phyloP scores from a whole-genome alignment of 37 sponge, comb jelly and placozoan genomes.

The Mnemiopsis leidyi region DNA sequence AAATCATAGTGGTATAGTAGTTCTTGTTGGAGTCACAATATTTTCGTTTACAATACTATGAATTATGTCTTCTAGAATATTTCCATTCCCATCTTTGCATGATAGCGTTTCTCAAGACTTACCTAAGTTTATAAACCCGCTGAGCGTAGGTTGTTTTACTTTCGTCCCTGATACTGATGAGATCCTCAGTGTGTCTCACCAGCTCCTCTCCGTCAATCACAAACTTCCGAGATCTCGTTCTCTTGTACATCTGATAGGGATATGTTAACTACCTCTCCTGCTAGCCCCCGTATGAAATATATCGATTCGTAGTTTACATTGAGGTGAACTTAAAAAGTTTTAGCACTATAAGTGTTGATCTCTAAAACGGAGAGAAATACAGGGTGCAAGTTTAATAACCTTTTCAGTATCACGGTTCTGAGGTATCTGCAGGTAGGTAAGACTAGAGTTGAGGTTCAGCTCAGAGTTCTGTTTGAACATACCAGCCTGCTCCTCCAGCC shows the following conservation, averaged over 20 bases:
- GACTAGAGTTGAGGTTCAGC: constrained; percentile 32
- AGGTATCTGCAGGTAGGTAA: constrained; percentile 50
- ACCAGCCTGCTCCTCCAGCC: not conserved
- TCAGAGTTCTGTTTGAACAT: constrained; percentile 59
- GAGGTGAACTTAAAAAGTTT: too few relatives aligned
- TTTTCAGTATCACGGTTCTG: constrained; percentile 1
- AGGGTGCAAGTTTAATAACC: too few relatives aligned
- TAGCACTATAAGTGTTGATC: too few relatives aligned
- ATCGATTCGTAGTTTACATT: too few relatives aligned
- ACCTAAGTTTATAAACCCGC: not conserved
- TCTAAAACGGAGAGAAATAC: too few relatives aligned
- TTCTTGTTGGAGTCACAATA: not conserved
- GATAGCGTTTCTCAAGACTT: not conserved
- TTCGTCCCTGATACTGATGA: constrained; percentile 13
- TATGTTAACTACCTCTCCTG: too few relatives aligned
- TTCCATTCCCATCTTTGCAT: not conserved
- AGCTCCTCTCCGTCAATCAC: constrained; percentile 58
- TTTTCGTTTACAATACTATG: too few relatives aligned
- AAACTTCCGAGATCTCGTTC: constrained; percentile 16
- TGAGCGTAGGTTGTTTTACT: constrained; percentile 38
- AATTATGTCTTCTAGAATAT: not conserved
- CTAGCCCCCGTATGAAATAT: too few relatives aligned
- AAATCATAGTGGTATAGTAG: not conserved
- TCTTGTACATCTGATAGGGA: constrained; percentile 37
- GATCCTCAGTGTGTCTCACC: constrained; percentile 39